A percentile compares a stretch with the other conserved stretches of the same genome.
phyloP scores from a whole-genome alignment of 2,888 invertebrate genomes.

The Parnassius apollo region DNA sequence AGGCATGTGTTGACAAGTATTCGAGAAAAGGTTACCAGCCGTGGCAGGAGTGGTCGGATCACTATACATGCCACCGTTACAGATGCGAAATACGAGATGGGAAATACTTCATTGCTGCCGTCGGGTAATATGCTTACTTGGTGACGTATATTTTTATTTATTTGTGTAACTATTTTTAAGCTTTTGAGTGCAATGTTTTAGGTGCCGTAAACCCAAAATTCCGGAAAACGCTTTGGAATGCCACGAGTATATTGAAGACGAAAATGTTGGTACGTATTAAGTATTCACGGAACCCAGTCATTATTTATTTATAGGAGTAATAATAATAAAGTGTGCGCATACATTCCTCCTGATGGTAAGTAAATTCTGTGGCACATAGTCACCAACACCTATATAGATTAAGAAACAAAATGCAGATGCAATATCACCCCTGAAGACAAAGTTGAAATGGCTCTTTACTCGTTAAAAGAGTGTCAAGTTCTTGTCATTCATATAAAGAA shows the following conservation, averaged over 20 bases:
- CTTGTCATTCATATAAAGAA: too few relatives aligned
- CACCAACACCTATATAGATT: too few relatives aligned
- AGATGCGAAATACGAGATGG: conserved; percentile 74
- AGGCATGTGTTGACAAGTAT: conserved; percentile 76
- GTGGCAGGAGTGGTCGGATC: conserved; percentile 78
- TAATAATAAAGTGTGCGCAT: too few relatives aligned
- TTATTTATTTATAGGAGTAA: too few relatives aligned
- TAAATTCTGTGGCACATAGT: too few relatives aligned
- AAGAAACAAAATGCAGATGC: too few relatives aligned
- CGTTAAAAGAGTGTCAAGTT: too few relatives aligned
- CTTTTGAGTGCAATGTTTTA: conserved; percentile 51
- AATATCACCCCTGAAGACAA: too few relatives aligned
- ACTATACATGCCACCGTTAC: conserved; percentile 73
- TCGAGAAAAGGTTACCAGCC: conserved; percentile 77
- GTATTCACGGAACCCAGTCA: too few relatives aligned
- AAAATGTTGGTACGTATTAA: conserved; percentile 64
- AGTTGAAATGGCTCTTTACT: too few relatives aligned
- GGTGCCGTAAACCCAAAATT: conserved; percentile 75
- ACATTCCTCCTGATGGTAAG: too few relatives aligned
- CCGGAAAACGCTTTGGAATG: conserved; percentile 76
- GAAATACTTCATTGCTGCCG: conserved; percentile 75
- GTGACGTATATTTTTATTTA: background rate
- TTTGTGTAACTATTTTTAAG: background rate
- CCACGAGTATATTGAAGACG: conserved; percentile 76
- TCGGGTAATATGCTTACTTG: conserved; percentile 52